Evolutionary conservation across 2,888 invertebrate genomes (phyloP).

Genomic region (Coelogynopora nodosa): DNA sequence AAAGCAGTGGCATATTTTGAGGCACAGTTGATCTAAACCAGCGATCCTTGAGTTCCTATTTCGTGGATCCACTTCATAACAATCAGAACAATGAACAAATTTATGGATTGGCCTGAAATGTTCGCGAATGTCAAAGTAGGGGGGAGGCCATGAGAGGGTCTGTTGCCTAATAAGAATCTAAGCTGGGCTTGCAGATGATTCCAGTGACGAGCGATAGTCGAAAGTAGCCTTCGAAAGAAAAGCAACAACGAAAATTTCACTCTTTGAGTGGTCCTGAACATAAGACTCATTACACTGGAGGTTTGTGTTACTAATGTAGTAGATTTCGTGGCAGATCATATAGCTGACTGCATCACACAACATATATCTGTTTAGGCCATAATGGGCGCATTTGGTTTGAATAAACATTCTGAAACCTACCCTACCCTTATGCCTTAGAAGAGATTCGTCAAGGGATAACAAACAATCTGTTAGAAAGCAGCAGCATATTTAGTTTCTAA

Average conservation of each 20-base stretch:
- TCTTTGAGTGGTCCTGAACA: not conserved
- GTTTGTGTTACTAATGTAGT: not conserved
- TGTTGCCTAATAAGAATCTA: too few relatives aligned
- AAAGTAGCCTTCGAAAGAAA: too few relatives aligned
- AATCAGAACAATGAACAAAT: too few relatives aligned
- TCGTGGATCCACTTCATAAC: too few relatives aligned
- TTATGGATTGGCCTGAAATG: too few relatives aligned
- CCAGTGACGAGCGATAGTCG: too few relatives aligned
- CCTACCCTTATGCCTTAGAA: slow-evolving; percentile 1
- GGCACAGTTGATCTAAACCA: not conserved
- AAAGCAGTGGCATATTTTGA: not conserved
- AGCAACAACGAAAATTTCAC: slow-evolving; percentile 14
- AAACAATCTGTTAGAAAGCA: not conserved
- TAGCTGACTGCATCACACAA: slow-evolving; percentile 6
- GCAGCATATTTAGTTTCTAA: too few relatives aligned
- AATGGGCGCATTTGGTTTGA: not conserved
- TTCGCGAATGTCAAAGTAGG: too few relatives aligned
- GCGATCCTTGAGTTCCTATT: not conserved
- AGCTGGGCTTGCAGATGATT: too few relatives aligned
- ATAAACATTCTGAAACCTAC: slow-evolving; percentile 7
- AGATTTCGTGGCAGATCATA: not conserved
- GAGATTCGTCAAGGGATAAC: slow-evolving; percentile 10
- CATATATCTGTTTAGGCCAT: not conserved
- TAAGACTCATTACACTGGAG: not conserved
- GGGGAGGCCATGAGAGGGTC: too few relatives aligned